Conservation (phyloP, 2,888 invertebrate genomes). For the Piscicola geometra region DNA sequence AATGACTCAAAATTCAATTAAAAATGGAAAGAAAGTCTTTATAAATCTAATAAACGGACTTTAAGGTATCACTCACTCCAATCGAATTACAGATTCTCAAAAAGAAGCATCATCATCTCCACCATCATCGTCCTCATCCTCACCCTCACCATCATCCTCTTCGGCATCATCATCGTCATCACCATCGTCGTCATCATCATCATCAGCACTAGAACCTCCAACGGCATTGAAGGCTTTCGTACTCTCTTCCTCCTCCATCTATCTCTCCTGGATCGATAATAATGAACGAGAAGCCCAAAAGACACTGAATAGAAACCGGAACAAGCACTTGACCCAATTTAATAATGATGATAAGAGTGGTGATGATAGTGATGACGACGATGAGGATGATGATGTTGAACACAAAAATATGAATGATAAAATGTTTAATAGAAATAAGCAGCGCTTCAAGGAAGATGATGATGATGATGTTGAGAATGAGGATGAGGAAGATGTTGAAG, state of each 20-base stretch:
- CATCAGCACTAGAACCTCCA: constrained; percentile 67
- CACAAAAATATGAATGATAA: too few species aligned
- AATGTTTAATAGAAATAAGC: not conserved
- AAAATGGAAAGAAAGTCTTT: too few species aligned
- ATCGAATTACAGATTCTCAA: constrained; percentile 6
- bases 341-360: too few species aligned
- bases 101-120: not conserved
- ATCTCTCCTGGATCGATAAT: constrained; percentile 18
- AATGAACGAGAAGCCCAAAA: not conserved
- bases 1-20: too few species aligned
- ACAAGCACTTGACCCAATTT: not conserved
- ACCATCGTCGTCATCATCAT: not conserved
- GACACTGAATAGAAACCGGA: not conserved
- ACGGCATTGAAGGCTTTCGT: constrained; percentile 80
- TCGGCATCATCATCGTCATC: constrained; percentile 2
- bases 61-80: too few species aligned
- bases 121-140: not conserved
- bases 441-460: not conserved
- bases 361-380: too few species aligned
- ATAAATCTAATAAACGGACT: too few species aligned
- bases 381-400: too few species aligned
- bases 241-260: constrained; percentile 77
- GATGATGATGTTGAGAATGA: not conserved
- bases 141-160: not conserved
- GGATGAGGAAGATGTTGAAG: not conserved